Percentiles rank a stretch among this genome's conserved stretches.
These are phyloP conservation scores for Sinodicranocentrus sp. DNA, from an alignment of 2,888 invertebrate species.

Conservation along the genomic window DNA sequence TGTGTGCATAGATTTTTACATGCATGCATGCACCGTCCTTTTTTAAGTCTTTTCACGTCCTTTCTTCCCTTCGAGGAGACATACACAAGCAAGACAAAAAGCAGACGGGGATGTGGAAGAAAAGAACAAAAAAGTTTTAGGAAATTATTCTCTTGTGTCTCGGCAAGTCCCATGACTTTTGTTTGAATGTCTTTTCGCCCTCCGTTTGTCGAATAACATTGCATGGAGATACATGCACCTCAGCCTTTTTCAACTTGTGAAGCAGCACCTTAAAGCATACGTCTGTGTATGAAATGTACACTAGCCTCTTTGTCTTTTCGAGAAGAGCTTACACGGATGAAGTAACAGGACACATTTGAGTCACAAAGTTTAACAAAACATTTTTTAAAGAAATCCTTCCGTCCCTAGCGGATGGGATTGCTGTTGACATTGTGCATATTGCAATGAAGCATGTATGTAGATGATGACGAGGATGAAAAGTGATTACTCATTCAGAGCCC, in stretches of 20 bases:
- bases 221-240: constrained; percentile 4
- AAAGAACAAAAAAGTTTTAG: constrained; percentile 39
- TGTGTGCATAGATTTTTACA: constrained; percentile 29
- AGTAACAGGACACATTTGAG: constrained; percentile 54
- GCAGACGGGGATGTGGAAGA: constrained; percentile 27
- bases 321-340: constrained; percentile 61
- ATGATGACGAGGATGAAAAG: constrained; percentile 55
- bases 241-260: too few species aligned
- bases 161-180: constrained; percentile 60
- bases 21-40: constrained; percentile 35
- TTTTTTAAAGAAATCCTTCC: constrained; percentile 27
- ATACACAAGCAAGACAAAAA: constrained; percentile 46
- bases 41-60: constrained; percentile 57
- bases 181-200: constrained; percentile 34
- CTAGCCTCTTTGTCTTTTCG: constrained; percentile 40
- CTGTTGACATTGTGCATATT: constrained; percentile 57
- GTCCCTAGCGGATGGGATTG: constrained; percentile 40
- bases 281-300: too few species aligned
- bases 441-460: constrained; percentile 27
- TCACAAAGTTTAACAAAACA: constrained; percentile 58
- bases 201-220: constrained; percentile 15
- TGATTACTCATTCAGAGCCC: constrained; percentile 64
- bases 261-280: too few species aligned
- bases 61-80: constrained; percentile 26
- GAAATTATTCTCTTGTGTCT: constrained; percentile 55